Base-by-base conservation (phyloP, 2,797 vertebrate species). In the Neosilurus mollespiculum region DNA sequence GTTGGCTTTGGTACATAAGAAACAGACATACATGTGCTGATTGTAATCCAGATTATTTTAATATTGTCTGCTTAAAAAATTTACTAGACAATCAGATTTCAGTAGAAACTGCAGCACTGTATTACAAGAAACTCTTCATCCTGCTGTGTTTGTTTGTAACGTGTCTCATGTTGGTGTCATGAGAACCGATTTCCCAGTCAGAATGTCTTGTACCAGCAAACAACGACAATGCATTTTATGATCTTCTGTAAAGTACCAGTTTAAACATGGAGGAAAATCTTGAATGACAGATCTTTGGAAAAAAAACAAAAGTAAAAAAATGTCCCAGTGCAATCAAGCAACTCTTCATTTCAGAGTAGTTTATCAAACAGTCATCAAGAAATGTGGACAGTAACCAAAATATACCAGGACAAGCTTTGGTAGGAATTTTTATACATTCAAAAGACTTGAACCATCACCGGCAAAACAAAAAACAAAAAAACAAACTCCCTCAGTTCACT, bases 321-420 rank as follows among this genome's bases (percentile, higher is more conserved):
- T 81, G 2, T 59, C 58, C 58, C 18, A 22, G 58, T 22, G 22
- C 3, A 34, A 69, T 43, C 14, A 71, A 18, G 51, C 51, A 69
- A 58, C 64, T n/a, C 30, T 82, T 80, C 51, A 22, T 53, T 80
- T 80, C 81, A 80, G 67, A 73, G 80, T 72, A 43, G 80, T 59
- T 70, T 61, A 72, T 4, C 53, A 34, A 80, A 80, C 43, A 71
- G 66, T 62, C 24, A 66, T 79, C 9, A 80, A 87, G 69, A 87
- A 93, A 92, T 90, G 91, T 91, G 87, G 88, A 30, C n/a, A 30
- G 69, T 73, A 73, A 73, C 71, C 70, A 88, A 62, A 75, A 73
- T 87, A 14, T 18, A 77, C 0, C 61, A 51, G 65, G 61, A 37
- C 12, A 76, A 64, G 54, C 37, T 49, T 70, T 49, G 24, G 7